Evolutionary conservation across 1,140 invertebrate species (phyloP), one percentile per base, ranked within the genome.

Genomic region (Temnothorax longispinosus): DNA sequence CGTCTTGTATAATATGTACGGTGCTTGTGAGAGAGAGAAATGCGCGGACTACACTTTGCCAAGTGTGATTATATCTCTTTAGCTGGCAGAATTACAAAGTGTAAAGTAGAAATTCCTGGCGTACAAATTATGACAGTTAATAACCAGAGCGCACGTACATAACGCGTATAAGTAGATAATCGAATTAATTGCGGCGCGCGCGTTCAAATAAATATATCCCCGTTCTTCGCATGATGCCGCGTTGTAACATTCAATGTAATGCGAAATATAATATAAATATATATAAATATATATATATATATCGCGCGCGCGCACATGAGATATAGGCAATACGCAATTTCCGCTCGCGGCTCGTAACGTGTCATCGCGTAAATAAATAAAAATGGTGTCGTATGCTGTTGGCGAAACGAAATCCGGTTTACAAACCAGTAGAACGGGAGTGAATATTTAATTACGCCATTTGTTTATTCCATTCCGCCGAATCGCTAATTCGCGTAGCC

Each of bases 401-500:
- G 69, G 69, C 69, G 67, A 52, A 74, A 75, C 69, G 69, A 84
- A 75, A 84, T 84, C 80, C 80, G 56, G 54, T 84, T 84, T 75
- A 84, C 41, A 84, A 84, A 84, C 56, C 80, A 60, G 80, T 54
- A 54, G 69, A 32, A 84, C 32, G 54, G 21, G 54, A 84, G 80
- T 84, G 80, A 84, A 84, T 84, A 84, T 82, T 82, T 82, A 82
- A 82, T 84, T 84, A 84, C 44, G 67, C 80, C 80, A 84, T 84
- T 84, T 84, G 80, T 84, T 84, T 75, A 84, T 84, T 69, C 38
- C 69, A 84, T 84, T 84, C 69, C 69, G 80, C 54, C 54, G 69
- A 84, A 75, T 84, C 44, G 41, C 80, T 84, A 84, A 84, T 84
- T 84, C 80, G 80, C 32, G 54, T 69, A 35, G n/a, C 32, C 80